Evolutionary conservation across 2,797 vertebrate species (phyloP), one percentile per base, ranked within the genome.

Genomic region (Gambelia wislizenii): DNA sequence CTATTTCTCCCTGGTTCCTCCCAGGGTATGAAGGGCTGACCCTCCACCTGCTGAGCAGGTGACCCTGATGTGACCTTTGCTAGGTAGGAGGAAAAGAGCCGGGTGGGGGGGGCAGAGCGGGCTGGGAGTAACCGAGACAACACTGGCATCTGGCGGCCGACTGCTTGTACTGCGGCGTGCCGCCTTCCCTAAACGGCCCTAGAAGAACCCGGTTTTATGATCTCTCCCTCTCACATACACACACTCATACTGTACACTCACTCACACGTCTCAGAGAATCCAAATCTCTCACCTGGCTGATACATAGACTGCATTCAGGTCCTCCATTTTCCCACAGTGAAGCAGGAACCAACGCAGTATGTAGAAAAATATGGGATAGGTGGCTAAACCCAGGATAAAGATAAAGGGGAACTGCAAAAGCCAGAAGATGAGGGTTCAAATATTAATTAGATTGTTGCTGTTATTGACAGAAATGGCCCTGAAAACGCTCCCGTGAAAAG

Each of bases 1-100:
- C 33, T 56, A 69, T 33, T 84, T 91, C 76, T 85, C 76, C 39
- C 74, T 2, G 81, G 54, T n/a, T 67, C n/a, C 54, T 72, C 67
- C 13, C 14, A 33, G 16, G 4, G 36, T 74, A 64, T 54, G 61
- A 84, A 54, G 14, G 36, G 36, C 59, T 85, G 85, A 91, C 85
- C 83, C 49, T 39, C 77, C 47, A 82, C 78, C 89, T 81, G 83
- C 86, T 85, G 77, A 49, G 83, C 54, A 47, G 83, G 82, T 88
- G 86, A 85, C 86, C 82, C 86, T 84, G 76, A 36, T 36, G 56
- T 67, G 83, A 88, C 76, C 89, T 85, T 84, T 87, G 54, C 72
- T 79, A 80, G 83, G 70, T 42, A 13, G 47, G 44, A 3, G 30
- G 52, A 52, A 39, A 61, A n/a, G 18, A 39, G 61, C 42, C 18